Evolutionary conservation across 2,797 vertebrate species (phyloP), one percentile per base, ranked within the genome.

Genomic region (Otolemur crassicaudatus): DNA sequence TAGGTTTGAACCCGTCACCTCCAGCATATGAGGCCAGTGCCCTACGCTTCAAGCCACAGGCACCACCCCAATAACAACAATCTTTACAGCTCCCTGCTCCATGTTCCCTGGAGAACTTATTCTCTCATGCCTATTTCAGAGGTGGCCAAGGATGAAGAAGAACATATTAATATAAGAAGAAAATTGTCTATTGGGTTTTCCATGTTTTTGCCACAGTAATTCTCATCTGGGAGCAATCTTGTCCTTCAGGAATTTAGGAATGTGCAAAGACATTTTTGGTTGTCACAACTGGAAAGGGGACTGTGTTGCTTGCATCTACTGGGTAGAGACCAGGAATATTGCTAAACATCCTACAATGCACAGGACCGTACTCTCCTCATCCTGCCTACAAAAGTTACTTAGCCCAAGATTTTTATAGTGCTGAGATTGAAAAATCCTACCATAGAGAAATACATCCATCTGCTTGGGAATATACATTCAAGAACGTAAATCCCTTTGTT

Each of bases 201-300:
- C n/a, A 49, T 31, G 19, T 84, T 63, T 89, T 53, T 49, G 3
- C 40, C 67, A 29, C 27, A n/a, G 14, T 14, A 0, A n/a, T 65
- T 73, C 16, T n/a, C 46, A 95, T 56, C 4, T 80, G 3, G 5
- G 16, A 1, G 23, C 8, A 37, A 10, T 14, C 70, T n/a, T 29
- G 29, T 11, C 37, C 40, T n/a, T 63, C 46, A 49, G 27, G 25
- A 20, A 60, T n/a, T 31, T 23, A n/a, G 29, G 12, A 61, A 43
- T 17, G 0, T 77, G 22, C n/a, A 12, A 67, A 76, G 65, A n/a
- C 25, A 25, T 19, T 53, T 67, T 86, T 27, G 49, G 8, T 75
- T 69, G 16, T 23, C 49, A 56, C 10, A 56, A 69, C 0, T 37
- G 12, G 0, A 7, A 79, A 10, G 7, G 3, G 7, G 10, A 1